Evolutionary conservation across 1,140 invertebrate species (phyloP).

Genomic region (Odontomachus brunneus): DNA sequence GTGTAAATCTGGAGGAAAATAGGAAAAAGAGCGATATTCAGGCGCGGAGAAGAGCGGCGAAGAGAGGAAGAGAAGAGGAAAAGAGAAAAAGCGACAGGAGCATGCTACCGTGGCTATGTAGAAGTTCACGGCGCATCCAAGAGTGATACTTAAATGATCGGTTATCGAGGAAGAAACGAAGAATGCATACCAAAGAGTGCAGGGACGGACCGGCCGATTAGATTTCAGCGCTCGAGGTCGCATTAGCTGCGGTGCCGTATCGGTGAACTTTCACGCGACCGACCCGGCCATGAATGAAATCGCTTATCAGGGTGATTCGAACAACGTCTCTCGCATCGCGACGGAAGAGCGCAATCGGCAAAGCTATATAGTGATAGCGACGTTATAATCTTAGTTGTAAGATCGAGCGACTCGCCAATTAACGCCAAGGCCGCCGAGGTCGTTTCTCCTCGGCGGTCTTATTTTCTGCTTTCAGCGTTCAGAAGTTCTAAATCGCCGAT

Average conservation of each 20-base stretch:
- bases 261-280: too few species aligned
- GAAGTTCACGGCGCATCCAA: neutral
- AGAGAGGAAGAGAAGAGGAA: too few species aligned
- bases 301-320: neutral
- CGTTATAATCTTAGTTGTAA: too few species aligned
- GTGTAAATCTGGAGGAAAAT: conserved; percentile 51
- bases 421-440: too few species aligned
- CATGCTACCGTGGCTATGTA: neutral
- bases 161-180: conserved; percentile 8
- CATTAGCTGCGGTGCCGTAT: too few species aligned
- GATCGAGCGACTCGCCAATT: too few species aligned
- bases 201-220: neutral
- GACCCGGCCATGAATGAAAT: neutral
- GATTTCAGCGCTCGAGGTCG: neutral
- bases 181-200: neutral
- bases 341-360: too few species aligned
- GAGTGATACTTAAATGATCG: conserved; percentile 13
- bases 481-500: neutral
- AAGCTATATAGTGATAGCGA: too few species aligned
- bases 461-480: too few species aligned
- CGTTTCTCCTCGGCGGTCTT: too few species aligned
- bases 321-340: too few species aligned
- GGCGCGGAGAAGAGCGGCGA: neutral
- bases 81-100: neutral
- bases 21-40: conserved; percentile 39